Base-by-base conservation (phyloP, 2,888 invertebrate genomes). In the Villa cingulata region DNA sequence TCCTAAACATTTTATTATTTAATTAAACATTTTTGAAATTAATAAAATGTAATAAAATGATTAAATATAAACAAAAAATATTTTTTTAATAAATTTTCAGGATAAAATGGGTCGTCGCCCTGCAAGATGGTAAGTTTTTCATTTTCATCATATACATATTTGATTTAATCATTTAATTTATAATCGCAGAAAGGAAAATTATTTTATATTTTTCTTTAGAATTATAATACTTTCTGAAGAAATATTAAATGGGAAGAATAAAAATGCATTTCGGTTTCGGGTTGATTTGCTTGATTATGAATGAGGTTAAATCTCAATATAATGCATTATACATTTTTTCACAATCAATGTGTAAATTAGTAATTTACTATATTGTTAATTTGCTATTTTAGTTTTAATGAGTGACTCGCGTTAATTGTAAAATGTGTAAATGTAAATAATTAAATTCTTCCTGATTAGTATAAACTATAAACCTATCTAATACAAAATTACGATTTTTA, bases 91-190 rank as follows among this genome's bases (percentile, higher is more conserved):
- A 16, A 43, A 53, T 54, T 63, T 62, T 71, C 72, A 78, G 77
- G 64, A 73, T 72, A 81, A 77, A 68, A 97, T 97, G 96, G 96
- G 96, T 75, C 88, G 96, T 71, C 88, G 96, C 72, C 96, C 96
- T 72, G 96, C 96, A 63, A 87, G 96, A 79, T 97, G 94, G 92
- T 94, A 78, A 78, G 83, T 2, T 34, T 34, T 19, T 7, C 29
- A 34, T 2, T 9, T 18, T 2, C 18, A 45, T 23, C 9, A 29
- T 27, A 34, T 41, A 41, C 12, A 27, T 27, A 34, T 37, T 41
- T 18, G 4, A 17, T 29, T 14, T 4, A 43, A 20, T 15, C 20
- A 10, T 7, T 23, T 16, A 40, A 34, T 34, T 41, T 17, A 36
- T 32, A 23, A 36, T 16, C 9, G 14, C 15, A 9, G 19, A 16